phyloP scores from a whole-genome alignment of 2,797 vertebrate genomes.

The Austrolebias charrua region DNA sequence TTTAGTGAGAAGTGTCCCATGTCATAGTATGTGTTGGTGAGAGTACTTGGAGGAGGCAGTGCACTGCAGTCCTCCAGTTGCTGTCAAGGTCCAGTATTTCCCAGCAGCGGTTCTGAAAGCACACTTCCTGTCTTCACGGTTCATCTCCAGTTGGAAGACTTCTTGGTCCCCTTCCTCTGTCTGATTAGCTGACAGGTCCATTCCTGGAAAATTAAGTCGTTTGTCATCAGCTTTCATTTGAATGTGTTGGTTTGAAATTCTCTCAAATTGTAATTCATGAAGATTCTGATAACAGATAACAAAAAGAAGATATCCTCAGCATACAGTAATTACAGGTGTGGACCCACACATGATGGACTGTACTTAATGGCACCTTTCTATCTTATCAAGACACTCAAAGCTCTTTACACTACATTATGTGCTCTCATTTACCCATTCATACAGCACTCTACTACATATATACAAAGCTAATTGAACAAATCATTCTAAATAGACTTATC shows the following conservation, averaged over 20 bases:
- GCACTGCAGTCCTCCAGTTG: constrained; percentile 90
- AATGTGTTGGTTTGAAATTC: constrained; percentile 19
- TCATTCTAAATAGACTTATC: no score
- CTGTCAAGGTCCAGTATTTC: constrained; percentile 94
- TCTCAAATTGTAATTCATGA: constrained; percentile 11
- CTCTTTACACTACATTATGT: no score
- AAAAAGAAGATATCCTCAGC: neutral
- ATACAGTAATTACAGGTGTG: no score
- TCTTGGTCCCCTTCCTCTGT: constrained; percentile 94
- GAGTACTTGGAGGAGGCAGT: constrained; percentile 88
- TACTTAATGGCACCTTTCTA: no score
- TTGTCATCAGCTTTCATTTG: constrained; percentile 35
- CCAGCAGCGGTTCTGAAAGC: constrained; percentile 91
- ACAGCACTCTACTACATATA: no score
- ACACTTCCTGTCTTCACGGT: constrained; percentile 90
- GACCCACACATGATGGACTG: no score
- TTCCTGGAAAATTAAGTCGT: constrained; percentile 76
- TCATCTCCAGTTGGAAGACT: constrained; percentile 96
- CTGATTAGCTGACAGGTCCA: constrained; percentile 97
- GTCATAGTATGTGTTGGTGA: constrained; percentile 15
- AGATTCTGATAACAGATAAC: neutral
- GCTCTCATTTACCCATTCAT: no score
- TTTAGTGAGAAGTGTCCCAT: neutral
- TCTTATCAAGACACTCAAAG: no score
- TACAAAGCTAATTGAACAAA: no score